Base-by-base conservation (phyloP, 92 coral and sea anemone species). In the Epizoanthus ramosus region DNA sequence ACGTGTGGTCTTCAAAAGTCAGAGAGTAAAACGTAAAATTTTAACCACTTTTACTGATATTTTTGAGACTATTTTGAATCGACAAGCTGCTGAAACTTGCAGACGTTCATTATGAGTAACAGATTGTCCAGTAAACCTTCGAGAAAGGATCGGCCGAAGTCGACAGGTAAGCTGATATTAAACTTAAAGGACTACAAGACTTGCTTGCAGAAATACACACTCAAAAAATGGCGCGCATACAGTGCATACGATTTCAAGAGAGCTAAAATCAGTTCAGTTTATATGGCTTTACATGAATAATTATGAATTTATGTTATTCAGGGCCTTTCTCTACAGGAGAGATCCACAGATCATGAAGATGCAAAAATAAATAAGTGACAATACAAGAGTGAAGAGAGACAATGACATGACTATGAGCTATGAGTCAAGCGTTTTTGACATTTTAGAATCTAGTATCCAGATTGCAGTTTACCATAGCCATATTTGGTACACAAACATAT, bases 101-200 rank as follows among this genome's bases (percentile, higher is more conserved):
- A 31, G 28, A 21, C 35, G n/a, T 2, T 25, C 54, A 81, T 6
- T 9, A 93, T 96, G 98, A 95, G 97, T 70, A 95, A 87, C 86
- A 93, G 94, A 70, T 85, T 95, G 79, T 95, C 98, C 7, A 95
- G 90, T 54, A 95, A 95, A 79, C 98, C 98, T 3, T 95, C 98
- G 2, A 95, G 84, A 80, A 91, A 91, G 75, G 98, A 95, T 84
- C 90, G 98, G 4, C 98, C 98, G 18, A 89, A 87, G 68, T 95
- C 98, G 8, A 93, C 98, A 73, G 98, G 98, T 95, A 64, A 68
- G 79, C 43, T 28, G 31, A 0, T 28, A 28, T 28, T 28, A 28
- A 28, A 28, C 31, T 28, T 28, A 28, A 28, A 28, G 1, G 31
- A 37, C 43, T 37, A 15, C 17, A 39, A 73, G 75, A 3, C 21